Evolutionary conservation across 2,888 invertebrate species (phyloP), one percentile per base, ranked within the genome.

Genomic region (Callinectes sapidus): DNA sequence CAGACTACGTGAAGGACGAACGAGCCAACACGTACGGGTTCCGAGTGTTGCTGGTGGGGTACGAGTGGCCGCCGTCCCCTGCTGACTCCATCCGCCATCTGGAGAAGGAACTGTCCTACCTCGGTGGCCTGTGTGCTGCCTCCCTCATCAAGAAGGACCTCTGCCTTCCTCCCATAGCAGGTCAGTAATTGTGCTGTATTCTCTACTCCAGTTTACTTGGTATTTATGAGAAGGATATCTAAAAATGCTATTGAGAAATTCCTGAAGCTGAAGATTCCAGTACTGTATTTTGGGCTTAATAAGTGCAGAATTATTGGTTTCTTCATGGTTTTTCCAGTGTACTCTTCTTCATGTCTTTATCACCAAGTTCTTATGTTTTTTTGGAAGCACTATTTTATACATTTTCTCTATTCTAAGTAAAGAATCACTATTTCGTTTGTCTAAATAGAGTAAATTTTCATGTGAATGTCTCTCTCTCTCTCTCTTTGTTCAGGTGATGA

Each of bases 1-100:
- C 99, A 0, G 98, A 99, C 95, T 99, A 99, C 96, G 97, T 98
- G 94, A 98, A 98, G 95, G 98, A 98, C 96, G 98, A 98, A 95
- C 97, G 97, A 95, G 97, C 97, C 0, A 97, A 97, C 95, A 97
- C 97, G 94, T 98, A 97, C 95, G 97, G 98, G 97, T 95, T 99
- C 97, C 96, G 98, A 97, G 95, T 99, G 97, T 94, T 98, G 97
- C 96, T 98, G 97, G 96, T 98, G 97, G 97, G 97, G 96, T 96
- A 96, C 96, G 95, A 96, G 95, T 95, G 96, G 95, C 96, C 95
- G 71, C 95, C 95, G 81, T 95, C 96, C 81, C 95, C 95, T n/a
- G 95, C 95, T 18, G 94, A 95, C 87, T 97, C 97, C 0, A 96
- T 98, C 77, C 96, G 97, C 94, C 97, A 98, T 94, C 96, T 99